Evolutionary conservation across 2,113 vertebrate genomes (phyloP), one percentile per base, ranked within the genome.

Genomic region (Chaenogobius annularis): DNA sequence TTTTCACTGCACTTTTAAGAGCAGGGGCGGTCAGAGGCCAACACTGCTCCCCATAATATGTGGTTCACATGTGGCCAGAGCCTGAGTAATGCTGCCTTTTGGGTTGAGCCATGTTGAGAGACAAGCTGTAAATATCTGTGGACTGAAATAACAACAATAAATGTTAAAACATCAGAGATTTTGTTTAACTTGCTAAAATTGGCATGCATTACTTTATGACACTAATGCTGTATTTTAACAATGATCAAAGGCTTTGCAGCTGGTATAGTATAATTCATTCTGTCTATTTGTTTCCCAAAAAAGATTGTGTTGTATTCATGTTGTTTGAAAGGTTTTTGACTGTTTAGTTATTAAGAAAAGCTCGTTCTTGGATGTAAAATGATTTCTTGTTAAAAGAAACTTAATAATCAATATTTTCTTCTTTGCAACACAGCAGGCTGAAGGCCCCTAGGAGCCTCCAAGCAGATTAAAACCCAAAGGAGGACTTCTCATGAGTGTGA

Each of bases 101-200:
- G 65, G 87, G 87, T 86, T 22, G 40, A 69, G 77, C 77, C 79
- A 79, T 79, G 84, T 80, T 66, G 61, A 81, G 77, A 80, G 77
- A 77, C 68, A 44, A 35, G 68, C 88, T 82, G 17, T 88, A 89
- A 88, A 85, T 84, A 90, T 85, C 82, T 84, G 69, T 72, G 63
- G 74, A 86, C 90, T 87, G 79, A 89, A 92, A 92, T 87, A 88
- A 92, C 87, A 91, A 89, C 84, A 84, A 87, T 89, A 87, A 85
- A 87, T 72, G 81, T 74, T 75, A 58, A 43, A 70, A 80, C 81
- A 88, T 86, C 84, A 73, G 84, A 84, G 83, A 86, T 83, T 77
- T 70, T 72, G 73, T 87, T 87, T 82, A 80, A 89, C 78, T 86
- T 80, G 67, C 78, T 74, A 55, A 87, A 87, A 86, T 86, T 88